Evolutionary conservation across 2,888 invertebrate genomes (phyloP), one percentile per base, ranked within the genome.

Genomic region (Venustoraphidia nigricollis): DNA sequence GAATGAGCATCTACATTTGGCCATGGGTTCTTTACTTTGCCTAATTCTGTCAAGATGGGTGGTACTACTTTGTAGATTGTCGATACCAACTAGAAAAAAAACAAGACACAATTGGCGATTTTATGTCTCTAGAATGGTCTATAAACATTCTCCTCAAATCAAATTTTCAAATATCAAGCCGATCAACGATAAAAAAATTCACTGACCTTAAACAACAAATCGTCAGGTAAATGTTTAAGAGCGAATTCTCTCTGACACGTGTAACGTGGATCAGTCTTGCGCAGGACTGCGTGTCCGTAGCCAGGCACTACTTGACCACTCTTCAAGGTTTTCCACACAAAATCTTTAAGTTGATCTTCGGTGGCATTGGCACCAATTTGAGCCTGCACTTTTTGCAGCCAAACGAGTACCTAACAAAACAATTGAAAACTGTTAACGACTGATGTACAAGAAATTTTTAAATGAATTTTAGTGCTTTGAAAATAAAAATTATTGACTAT

Each of bases 1-100:
- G 93, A 93, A 72, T 95, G 94, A 17, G 95, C 93, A 71, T 96
- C 95, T 57, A 96, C 95, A 66, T 96, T 95, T 56, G 95, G 95
- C 94, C 94, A 96, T 53, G 95, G 95, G 77, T 95, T 95, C 78
- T 93, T 90, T 51, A 93, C 93, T 71, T 95, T 95, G 62, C 94
- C 95, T 57, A 89, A 85, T 68, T 92, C 91, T 58, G 86, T 76
- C 41, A 95, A 82, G 61, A 95, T 82, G 56, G 89, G 88, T 1
- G 95, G 95, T 43, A 92, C 92, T 46, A 94, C 79, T 68, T 93
- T 90, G 79, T 90, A 95, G 8, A 94, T 72, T 60, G 84, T 83
- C 2, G 91, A 83, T 17, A 94, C 94, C 60, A 95, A 73, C 75
- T 78, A 62, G 9, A 69, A 65, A 49, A 52, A 49, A 50, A 42